Evolutionary conservation across 2,888 invertebrate genomes (phyloP), one percentile per base, ranked within the genome.

Genomic region (Dicycla oo): DNA sequence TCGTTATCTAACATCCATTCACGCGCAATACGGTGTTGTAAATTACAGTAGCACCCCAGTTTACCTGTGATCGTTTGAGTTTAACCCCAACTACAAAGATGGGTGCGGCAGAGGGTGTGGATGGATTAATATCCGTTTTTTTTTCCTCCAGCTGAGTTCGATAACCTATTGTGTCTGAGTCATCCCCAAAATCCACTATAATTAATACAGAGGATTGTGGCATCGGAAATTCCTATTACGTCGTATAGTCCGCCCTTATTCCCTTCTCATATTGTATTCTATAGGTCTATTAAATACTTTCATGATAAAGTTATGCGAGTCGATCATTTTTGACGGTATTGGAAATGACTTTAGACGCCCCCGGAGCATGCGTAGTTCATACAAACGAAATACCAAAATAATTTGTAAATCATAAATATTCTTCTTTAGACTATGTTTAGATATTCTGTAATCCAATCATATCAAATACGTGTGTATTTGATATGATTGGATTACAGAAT

Each of bases 181-280:
- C 89, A 89, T 87, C 81, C 86, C 88, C 78, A 82, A 88, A 84
- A 86, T 87, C 88, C 86, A 89, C 90, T 87, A 56, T 67, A 87
- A 70, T 78, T 73, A 68, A 73, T 73, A 73, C 67, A 63, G 68
- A 73, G 64, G 74, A 74, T 71, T 71, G 75, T 79, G 80, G 70
- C 75, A 80, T 71, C 86, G 80, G 82, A 85, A 76, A 87, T 76
- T 82, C 76, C 84, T 81, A 82, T 84, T 84, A 75, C 75, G 73
- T 47, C 57, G 68, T 71, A 72, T 72, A 75, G 76, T 75, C 62
- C 64, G 63, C 70, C 63, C 73, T 69, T 68, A 65, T 65, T 72
- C 56, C 63, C 56, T 65, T 57, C 72, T 38, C 63, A 54, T 72
- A 43, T 26, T 58, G 45, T 69, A 56, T 58, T 73, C 38, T 69